Evolutionary conservation across 2,888 invertebrate species (phyloP), one percentile per base, ranked within the genome.

Genomic region (Luperina nickerlii): DNA sequence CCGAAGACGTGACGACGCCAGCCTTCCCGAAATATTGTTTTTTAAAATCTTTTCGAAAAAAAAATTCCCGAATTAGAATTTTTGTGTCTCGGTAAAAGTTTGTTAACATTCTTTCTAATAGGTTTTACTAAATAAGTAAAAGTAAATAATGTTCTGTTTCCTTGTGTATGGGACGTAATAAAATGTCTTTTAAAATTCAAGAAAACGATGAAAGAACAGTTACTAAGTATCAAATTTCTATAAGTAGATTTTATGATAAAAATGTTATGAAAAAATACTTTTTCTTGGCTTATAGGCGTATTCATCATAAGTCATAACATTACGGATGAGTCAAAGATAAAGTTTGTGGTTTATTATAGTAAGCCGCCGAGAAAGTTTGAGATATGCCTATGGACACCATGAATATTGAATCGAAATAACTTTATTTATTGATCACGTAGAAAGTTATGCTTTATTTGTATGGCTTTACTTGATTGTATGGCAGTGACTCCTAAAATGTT

Each of bases 271-370:
- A 79, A 63, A 45, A 57, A 76, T 62, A 67, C 70, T 83, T 85
- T 84, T 83, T 82, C 67, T 72, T 38, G 77, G 60, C 72, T 88
- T 88, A 83, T 82, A 83, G 87, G 84, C 82, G 85, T 87, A 90
- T 89, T 85, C 83, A 87, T 87, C 85, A 88, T 88, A 88, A 89
- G 86, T 87, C 85, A 88, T 88, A 88, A 89, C 81, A 88, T 89
- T 86, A 85, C 85, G 84, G 79, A 86, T 86, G 82, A 88, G 74
- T 70, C 38, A 57, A 79, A 82, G 86, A 87, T 90, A 88, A 85
- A 89, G 80, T 85, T 85, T 67, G 83, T 87, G 85, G 83, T 90
- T 89, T 90, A 90, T 84, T 81, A 85, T 81, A 82, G 78, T 83
- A 57, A 79, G 74, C 65, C 68, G 71, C 57, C 38, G 84, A 76